Evolutionary conservation across 2,888 invertebrate genomes (phyloP).

Genomic region (Leptinotarsa juncta): DNA sequence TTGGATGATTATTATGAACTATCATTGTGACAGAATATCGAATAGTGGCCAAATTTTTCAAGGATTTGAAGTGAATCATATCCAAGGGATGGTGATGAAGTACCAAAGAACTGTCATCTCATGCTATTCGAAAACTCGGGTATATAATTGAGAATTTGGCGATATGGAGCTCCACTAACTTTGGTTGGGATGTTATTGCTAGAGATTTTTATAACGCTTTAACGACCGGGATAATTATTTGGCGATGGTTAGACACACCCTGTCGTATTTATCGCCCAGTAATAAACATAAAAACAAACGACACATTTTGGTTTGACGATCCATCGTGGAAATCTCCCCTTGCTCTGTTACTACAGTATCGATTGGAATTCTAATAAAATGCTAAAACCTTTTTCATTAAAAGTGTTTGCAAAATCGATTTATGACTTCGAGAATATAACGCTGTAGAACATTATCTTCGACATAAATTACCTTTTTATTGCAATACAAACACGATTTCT

Average conservation of each 20-base stretch:
- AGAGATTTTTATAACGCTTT: not conserved
- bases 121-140: too few species aligned
- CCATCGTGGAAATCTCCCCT: conserved; percentile 23
- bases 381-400: conserved; percentile 52
- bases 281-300: conserved; percentile 32
- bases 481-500: conserved; percentile 49
- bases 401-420: conserved; percentile 55
- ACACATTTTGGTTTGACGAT: conserved; percentile 29
- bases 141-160: not conserved
- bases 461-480: conserved; percentile 53
- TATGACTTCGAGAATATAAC: conserved; percentile 48
- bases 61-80: too few species aligned
- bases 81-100: too few species aligned
- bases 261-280: conserved; percentile 4
- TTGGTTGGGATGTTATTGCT: conserved; percentile 2
- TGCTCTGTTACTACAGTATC: conserved; percentile 24
- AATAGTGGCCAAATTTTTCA: too few species aligned
- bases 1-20: too few species aligned
- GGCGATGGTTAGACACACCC: conserved; percentile 14
- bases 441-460: conserved; percentile 50
- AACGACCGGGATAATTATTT: conserved; percentile 10
- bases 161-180: not conserved
- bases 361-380: conserved; percentile 30
- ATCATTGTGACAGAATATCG: too few species aligned
- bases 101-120: too few species aligned